These are phyloP conservation scores for Argopecten irradians DNA, from an alignment of 1,140 invertebrate genomes.

Conservation along the genomic window DNA sequence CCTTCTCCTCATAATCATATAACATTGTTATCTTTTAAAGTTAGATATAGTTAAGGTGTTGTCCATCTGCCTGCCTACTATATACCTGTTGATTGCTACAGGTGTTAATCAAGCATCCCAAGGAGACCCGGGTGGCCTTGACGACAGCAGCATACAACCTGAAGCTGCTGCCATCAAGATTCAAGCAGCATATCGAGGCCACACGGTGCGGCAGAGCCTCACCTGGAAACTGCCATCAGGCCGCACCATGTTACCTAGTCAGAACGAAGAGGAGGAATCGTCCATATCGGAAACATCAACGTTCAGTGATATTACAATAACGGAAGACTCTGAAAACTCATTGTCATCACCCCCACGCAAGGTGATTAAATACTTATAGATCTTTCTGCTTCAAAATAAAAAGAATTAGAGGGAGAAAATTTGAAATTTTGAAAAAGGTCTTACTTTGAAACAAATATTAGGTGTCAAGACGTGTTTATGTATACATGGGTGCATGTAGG, in stretches of 20 bases:
- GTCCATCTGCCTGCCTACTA: too few relatives aligned
- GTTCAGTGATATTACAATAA: slow-evolving; percentile 68
- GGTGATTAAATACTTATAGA: slow-evolving; percentile 30
- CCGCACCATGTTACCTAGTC: slow-evolving; percentile 38
- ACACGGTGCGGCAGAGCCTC: slow-evolving; percentile 59
- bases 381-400: background rate
- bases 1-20: too few relatives aligned
- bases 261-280: slow-evolving; percentile 55
- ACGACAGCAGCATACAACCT: slow-evolving; percentile 31
- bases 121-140: slow-evolving; percentile 35
- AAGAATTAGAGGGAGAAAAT: too few relatives aligned
- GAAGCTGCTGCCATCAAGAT: slow-evolving; percentile 63
- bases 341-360: slow-evolving; percentile 20
- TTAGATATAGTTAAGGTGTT: too few relatives aligned
- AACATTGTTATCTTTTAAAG: too few relatives aligned
- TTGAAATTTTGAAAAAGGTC: too few relatives aligned
- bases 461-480: too few relatives aligned
- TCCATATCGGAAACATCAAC: slow-evolving; percentile 67
- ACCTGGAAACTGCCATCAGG: slow-evolving; percentile 51
- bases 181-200: slow-evolving; percentile 66
- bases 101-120: slow-evolving; percentile 34
- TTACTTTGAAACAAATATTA: too few relatives aligned
- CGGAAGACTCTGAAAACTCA: slow-evolving; percentile 59
- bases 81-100: too few relatives aligned
- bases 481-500: too few relatives aligned